A percentile compares a stretch with the other conserved stretches of the same genome.
Evolutionary conservation across 1,140 invertebrate species (phyloP).

Genomic region (Carposina sasakii): DNA sequence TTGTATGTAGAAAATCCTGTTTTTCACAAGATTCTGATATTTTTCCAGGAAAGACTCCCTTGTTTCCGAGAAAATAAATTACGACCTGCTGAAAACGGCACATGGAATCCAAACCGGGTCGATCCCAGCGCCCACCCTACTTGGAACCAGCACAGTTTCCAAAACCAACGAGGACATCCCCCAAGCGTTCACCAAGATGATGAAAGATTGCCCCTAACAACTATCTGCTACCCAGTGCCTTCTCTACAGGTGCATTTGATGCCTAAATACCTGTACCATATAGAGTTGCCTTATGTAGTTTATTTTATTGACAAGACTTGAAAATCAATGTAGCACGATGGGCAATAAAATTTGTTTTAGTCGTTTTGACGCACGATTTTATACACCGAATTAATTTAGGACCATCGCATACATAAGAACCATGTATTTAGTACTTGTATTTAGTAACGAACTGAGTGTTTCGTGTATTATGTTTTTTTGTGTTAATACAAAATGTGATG

Average conservation of each 20-base stretch:
- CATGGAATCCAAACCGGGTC: conserved; percentile 82
- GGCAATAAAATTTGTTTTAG: conserved; percentile 25
- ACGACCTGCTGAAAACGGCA: conserved; percentile 90
- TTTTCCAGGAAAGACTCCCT: conserved; percentile 87
- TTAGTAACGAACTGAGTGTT: too few species aligned
- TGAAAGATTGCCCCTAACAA: conserved; percentile 59
- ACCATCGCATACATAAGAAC: too few species aligned
- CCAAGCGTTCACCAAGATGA: conserved; percentile 77
- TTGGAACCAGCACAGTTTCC: conserved; percentile 78
- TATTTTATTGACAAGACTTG: too few species aligned
- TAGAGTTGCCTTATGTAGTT: too few species aligned
- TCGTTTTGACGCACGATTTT: conserved; percentile 19
- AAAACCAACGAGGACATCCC: conserved; percentile 89
- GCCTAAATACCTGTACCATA: too few species aligned
- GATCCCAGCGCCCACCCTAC: conserved; percentile 81
- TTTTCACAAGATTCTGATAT: too few species aligned
- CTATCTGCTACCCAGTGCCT: conserved; percentile 22
- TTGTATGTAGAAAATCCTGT: too few species aligned
- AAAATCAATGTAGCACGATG: too few species aligned
- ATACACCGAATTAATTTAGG: not conserved
- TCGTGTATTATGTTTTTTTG: too few species aligned
- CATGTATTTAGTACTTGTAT: too few species aligned
- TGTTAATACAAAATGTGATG: too few species aligned
- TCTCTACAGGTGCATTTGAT: conserved; percentile 16
- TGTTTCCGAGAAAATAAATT: conserved; percentile 92